Conservation (phyloP, 2,113 vertebrate genomes). For the Phocoena phocoena region DNA sequence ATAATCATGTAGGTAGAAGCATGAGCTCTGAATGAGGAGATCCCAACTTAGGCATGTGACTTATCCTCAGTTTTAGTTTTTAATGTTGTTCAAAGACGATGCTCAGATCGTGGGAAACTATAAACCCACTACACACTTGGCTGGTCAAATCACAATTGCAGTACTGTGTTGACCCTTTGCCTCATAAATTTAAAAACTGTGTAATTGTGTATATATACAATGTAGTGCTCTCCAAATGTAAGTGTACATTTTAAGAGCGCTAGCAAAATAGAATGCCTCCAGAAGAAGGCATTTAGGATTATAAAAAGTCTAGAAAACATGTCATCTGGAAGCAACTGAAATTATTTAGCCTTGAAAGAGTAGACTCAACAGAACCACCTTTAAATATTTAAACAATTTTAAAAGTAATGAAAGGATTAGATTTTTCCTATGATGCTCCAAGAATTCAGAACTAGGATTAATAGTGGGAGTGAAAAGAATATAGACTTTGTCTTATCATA, state of each 20-base stretch:
- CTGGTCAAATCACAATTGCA: neutral
- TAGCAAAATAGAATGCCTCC: neutral
- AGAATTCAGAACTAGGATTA: conserved; percentile 26
- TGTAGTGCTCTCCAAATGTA: neutral
- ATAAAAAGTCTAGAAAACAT: neutral
- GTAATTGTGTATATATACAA: too few species aligned
- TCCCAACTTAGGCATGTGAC: neutral
- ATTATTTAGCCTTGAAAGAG: neutral
- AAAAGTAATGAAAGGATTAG: conserved; percentile 21
- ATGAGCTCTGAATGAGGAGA: neutral
- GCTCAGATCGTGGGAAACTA: neutral
- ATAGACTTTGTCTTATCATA: neutral
- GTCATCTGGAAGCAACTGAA: neutral
- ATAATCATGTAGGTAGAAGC: neutral
- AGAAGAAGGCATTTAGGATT: neutral
- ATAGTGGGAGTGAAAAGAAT: neutral
- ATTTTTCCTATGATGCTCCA: neutral
- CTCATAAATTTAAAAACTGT: neutral
- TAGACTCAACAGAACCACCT: neutral
- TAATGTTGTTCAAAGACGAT: neutral
- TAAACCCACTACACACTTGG: neutral
- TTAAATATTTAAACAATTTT: conserved; percentile 44
- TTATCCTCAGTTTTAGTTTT: neutral
- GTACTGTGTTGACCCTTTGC: neutral
- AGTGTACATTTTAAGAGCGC: neutral